phyloP scores from a whole-genome alignment of 1,140 invertebrate genomes.

The Sminthurides bifidus region DNA sequence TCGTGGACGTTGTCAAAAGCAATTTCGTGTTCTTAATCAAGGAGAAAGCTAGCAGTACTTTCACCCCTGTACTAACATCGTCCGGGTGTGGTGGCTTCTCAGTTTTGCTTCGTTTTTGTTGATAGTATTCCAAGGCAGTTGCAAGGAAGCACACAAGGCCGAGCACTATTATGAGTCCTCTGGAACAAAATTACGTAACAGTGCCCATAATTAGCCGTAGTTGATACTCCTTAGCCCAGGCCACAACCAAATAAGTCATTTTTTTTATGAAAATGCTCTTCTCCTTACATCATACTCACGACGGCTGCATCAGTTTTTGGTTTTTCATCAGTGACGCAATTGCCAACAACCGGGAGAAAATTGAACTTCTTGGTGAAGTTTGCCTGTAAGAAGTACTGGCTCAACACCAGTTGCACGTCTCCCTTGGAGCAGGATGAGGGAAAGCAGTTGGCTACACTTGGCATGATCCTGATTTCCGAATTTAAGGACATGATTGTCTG shows the following conservation, averaged over 20 bases:
- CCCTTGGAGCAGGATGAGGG: conserved; percentile 2
- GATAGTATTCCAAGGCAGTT: not conserved
- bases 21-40: conserved; percentile 36
- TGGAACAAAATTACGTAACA: too few relatives aligned
- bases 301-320: not conserved
- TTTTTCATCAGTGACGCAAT: conserved; percentile 1
- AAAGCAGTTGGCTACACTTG: conserved; percentile 3
- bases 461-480: not conserved
- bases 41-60: conserved; percentile 34
- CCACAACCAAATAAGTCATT: too few relatives aligned
- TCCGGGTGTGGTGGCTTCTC: not conserved
- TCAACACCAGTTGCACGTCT: not conserved
- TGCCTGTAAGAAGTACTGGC: not conserved
- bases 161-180: too few relatives aligned
- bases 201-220: too few relatives aligned
- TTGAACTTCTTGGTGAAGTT: not conserved
- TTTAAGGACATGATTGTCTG: not conserved
- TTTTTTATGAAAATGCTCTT: too few relatives aligned
- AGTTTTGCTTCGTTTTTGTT: not conserved
- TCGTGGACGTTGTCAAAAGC: conserved; percentile 33
- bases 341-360: not conserved
- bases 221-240: too few relatives aligned
- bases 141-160: not conserved
- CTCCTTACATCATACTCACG: conserved; percentile 5
- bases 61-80: not conserved